Conservation (phyloP, 2,888 invertebrate species). For the Diaphora mendica region DNA sequence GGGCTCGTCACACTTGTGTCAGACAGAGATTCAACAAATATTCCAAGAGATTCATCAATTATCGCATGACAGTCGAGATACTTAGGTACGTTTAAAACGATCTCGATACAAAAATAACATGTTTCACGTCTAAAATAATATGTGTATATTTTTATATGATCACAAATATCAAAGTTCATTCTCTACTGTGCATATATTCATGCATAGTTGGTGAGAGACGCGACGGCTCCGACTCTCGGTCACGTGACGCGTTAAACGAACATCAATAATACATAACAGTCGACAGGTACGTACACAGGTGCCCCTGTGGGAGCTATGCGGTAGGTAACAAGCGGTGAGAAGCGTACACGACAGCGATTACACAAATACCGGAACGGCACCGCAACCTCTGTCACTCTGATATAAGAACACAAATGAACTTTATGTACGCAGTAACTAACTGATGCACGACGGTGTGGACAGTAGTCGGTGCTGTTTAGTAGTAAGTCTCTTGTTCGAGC, state of each 20-base stretch:
- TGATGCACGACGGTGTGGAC: conserved; percentile 74
- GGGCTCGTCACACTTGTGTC: conserved; percentile 34
- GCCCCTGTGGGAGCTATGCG: conserved; percentile 66
- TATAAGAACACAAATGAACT: conserved; percentile 80
- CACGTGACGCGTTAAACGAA: conserved; percentile 58
- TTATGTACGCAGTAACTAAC: conserved; percentile 78
- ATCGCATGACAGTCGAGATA: conserved; percentile 60
- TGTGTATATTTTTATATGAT: conserved; percentile 73
- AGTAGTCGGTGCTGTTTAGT: conserved; percentile 88
- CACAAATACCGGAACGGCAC: conserved; percentile 75
- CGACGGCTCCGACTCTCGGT: conserved; percentile 56
- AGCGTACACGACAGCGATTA: conserved; percentile 82
- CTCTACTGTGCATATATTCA: conserved; percentile 84
- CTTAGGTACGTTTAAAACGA: conserved; percentile 64
- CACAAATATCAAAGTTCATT: conserved; percentile 77
- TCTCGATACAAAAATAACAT: conserved; percentile 81
- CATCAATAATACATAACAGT: conserved; percentile 56
- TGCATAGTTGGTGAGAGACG: conserved; percentile 71
- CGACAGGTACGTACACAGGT: conserved; percentile 61
- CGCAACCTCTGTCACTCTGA: conserved; percentile 79
- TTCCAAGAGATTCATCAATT: conserved; percentile 58
- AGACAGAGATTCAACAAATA: conserved; percentile 58
- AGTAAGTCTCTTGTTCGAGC: conserved; percentile 99
- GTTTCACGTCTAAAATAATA: conserved; percentile 74
- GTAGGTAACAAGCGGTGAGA: conserved; percentile 81